phyloP scores from a whole-genome alignment of 2,888 invertebrate species.

The Agriopis aurantiaria region DNA sequence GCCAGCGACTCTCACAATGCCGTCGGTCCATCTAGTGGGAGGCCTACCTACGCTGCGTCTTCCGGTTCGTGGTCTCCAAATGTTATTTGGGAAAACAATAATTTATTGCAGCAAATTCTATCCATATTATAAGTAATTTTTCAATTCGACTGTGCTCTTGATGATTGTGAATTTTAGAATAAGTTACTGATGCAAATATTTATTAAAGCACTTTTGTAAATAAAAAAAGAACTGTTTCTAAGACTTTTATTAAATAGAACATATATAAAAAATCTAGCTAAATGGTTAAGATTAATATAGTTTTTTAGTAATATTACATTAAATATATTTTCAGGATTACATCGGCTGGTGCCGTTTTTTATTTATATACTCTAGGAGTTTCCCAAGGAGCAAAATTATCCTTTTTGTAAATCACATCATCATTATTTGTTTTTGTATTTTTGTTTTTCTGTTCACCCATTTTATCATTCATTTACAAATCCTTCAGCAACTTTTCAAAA shows the following conservation, averaged over 20 bases:
- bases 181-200: slow-evolving; percentile 40
- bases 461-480: slow-evolving; percentile 53
- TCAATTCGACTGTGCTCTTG: slow-evolving; percentile 4
- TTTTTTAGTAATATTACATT: not conserved
- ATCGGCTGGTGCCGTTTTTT: not conserved
- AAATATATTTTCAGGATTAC: not conserved
- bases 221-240: slow-evolving; percentile 25
- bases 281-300: slow-evolving; percentile 4
- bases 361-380: not conserved
- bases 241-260: slow-evolving; percentile 24
- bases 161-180: not conserved
- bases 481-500: slow-evolving; percentile 76
- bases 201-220: slow-evolving; percentile 41
- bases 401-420: too few relatives aligned
- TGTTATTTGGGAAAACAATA: not conserved
- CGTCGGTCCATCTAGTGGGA: too few relatives aligned
- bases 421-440: too few relatives aligned
- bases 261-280: slow-evolving; percentile 26
- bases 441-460: too few relatives aligned
- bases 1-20: too few relatives aligned
- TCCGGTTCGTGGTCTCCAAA: too few relatives aligned
- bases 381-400: too few relatives aligned
- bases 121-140: not conserved
- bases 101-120: not conserved
- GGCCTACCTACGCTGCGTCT: too few relatives aligned